Base-by-base conservation (phyloP, 37 sponge, comb jelly and placozoan genomes). In the Halichondria panicea region DNA sequence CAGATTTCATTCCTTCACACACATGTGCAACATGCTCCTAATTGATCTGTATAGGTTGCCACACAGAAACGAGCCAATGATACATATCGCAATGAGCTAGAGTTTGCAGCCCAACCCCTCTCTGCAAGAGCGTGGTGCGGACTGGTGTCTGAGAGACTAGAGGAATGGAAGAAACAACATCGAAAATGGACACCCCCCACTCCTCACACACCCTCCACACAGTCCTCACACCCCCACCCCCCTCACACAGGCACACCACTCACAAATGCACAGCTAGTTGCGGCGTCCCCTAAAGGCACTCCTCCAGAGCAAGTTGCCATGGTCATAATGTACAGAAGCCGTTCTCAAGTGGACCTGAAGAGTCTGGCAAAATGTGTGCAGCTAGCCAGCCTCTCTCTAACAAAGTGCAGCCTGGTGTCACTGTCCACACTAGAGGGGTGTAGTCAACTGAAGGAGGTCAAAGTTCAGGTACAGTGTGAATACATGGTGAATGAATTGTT, bases 101-200 rank as follows among this genome's bases (percentile, higher is more conserved):
- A 84, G 56, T 71, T 63, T 24, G 53, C 72, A 31, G 2, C 64
- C 34, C 31, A 55, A 13, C 86, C 79, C 3, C 56, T 84, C 42
- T 45, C 64, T 9, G 61, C 63, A 4, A 32, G 46, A 12, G 86
- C 72, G 4, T 72, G 78, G 78, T 44, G 62, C 21, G 79, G 74
- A 0, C 9, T 85, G 25, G 68, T 85, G 4, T 3, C 63, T 33
- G 73, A 85, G 63, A 77, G 79, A 21, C n/a, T 62, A 66, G 50
- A 41, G 34, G 36, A 54, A 25, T 85, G 86, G 86, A 36, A 56
- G 28, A 31, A 38, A 0, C 56, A 33, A 8, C 79, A 66, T 33
- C 30, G 12, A 21, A n/a, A 13, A 6, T 37, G 73, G 57, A 72
- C 32, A 43, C 4, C 43, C 33, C 6, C 33, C 11, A 48, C 52